A percentile compares a stretch with the other conserved stretches of the same genome.
Evolutionary conservation across 2,113 vertebrate species (phyloP).

Genomic region (Panthera leo): DNA sequence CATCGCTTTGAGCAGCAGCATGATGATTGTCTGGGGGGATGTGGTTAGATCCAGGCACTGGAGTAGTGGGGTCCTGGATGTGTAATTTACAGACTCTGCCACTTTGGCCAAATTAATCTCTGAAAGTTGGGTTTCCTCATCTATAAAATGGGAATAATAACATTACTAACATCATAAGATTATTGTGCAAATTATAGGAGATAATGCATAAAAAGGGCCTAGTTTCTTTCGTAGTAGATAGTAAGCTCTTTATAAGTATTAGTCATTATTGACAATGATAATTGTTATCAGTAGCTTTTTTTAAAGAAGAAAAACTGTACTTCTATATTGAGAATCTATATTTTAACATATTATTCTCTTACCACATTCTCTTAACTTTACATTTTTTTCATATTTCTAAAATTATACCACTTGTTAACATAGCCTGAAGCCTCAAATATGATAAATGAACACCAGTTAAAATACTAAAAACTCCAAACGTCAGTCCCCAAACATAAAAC

Average conservation of each 20-base stretch:
- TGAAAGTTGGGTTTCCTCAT: background rate
- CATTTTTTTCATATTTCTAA: constrained; percentile 68
- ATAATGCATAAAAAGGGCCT: background rate
- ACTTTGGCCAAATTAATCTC: background rate
- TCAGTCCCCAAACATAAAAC: background rate
- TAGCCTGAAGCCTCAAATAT: constrained; percentile 67
- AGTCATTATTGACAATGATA: background rate
- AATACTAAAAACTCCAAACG: constrained; percentile 55
- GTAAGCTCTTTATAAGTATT: background rate
- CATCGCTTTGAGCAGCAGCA: background rate
- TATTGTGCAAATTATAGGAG: background rate
- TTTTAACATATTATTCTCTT: constrained; percentile 58
- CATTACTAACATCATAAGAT: background rate
- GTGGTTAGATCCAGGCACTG: no score
- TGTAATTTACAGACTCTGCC: background rate
- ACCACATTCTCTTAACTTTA: background rate
- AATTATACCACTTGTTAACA: constrained; percentile 65
- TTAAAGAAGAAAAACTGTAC: constrained; percentile 41
- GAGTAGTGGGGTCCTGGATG: background rate
- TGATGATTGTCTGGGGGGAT: no score
- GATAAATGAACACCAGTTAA: constrained; percentile 59
- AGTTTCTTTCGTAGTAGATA: background rate
- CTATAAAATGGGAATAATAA: background rate
- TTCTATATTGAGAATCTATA: constrained; percentile 33
- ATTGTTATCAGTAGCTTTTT: background rate